Conservation (phyloP, 53 echinoderm and acorn worm species). For the Mesocentrotus franciscanus region DNA sequence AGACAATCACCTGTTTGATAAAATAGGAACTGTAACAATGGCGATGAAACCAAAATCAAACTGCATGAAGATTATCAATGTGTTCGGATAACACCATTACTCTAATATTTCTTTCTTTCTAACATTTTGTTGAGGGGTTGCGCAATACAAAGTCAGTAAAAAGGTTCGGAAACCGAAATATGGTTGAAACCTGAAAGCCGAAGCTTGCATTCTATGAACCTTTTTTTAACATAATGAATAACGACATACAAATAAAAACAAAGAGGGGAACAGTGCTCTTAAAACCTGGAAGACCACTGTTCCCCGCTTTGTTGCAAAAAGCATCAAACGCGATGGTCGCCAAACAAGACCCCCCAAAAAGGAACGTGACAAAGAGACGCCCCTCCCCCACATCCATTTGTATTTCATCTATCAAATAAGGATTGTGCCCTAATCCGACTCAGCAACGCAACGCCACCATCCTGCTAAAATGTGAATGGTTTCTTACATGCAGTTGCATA, state of each 20-base stretch:
- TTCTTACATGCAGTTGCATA: not conserved
- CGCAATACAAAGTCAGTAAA: not conserved
- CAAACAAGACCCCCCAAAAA: too few relatives aligned
- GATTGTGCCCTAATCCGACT: too few relatives aligned
- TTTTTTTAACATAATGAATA: not conserved
- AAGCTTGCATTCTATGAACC: too few relatives aligned
- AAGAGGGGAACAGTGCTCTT: too few relatives aligned
- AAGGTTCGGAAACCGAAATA: not conserved
- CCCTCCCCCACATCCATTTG: too few relatives aligned
- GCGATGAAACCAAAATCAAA: constrained; percentile 12
- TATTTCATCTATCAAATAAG: too few relatives aligned
- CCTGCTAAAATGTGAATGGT: too few relatives aligned
- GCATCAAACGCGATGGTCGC: too few relatives aligned
- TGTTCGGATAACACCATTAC: not conserved
- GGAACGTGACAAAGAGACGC: too few relatives aligned
- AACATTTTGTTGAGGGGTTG: not conserved
- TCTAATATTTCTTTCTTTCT: not conserved
- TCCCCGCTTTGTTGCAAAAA: too few relatives aligned
- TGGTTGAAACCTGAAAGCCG: not conserved
- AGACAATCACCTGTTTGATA: not conserved
- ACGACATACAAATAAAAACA: not conserved
- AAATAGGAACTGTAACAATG: not conserved
- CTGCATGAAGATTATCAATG: not conserved
- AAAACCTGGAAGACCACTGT: too few relatives aligned
- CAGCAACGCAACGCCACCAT: too few relatives aligned